These are phyloP conservation scores for Cheilosia vulpina DNA, from an alignment of 2,888 invertebrate species.

Conservation along the genomic window DNA sequence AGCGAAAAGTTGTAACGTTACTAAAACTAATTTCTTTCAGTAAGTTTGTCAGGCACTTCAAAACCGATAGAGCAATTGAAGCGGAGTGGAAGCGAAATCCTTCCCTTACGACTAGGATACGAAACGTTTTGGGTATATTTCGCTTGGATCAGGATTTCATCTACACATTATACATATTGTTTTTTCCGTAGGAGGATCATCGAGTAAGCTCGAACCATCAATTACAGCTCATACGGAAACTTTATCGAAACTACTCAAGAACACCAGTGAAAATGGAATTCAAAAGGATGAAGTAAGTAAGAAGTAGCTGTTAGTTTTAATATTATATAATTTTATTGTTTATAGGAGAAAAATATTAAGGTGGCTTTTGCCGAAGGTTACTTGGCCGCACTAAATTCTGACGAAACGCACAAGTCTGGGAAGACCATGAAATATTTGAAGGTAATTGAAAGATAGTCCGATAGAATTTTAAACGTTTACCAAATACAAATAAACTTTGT, in stretches of 20 bases:
- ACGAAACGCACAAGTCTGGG: conserved; percentile 83
- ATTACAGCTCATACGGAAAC: conserved; percentile 79
- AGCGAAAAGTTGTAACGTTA: background rate
- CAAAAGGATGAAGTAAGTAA: conserved; percentile 77
- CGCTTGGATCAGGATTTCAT: background rate
- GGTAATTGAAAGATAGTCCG: conserved; percentile 30
- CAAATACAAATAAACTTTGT: conserved; percentile 76
- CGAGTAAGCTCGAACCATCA: conserved; percentile 78
- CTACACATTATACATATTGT: background rate
- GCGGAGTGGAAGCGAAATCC: conserved; percentile 90
- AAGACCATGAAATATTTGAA: conserved; percentile 85
- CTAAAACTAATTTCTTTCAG: conserved; percentile 70
- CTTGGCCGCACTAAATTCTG: conserved; percentile 87
- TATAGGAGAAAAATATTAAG: conserved; percentile 89
- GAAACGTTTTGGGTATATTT: conserved; percentile 84
- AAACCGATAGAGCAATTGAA: conserved; percentile 89
- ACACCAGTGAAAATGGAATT: conserved; percentile 75
- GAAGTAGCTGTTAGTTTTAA: background rate
- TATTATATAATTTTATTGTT: background rate
- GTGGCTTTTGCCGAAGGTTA: conserved; percentile 97
- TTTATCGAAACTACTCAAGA: conserved; percentile 79
- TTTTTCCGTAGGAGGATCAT: conserved; percentile 74
- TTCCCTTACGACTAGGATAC: conserved; percentile 87
- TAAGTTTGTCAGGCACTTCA: conserved; percentile 87
- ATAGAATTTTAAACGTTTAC: conserved; percentile 9